Evolutionary conservation across 2,113 vertebrate species (phyloP), one percentile per base, ranked within the genome.

Genomic region (Hippoglossus stenolepis): DNA sequence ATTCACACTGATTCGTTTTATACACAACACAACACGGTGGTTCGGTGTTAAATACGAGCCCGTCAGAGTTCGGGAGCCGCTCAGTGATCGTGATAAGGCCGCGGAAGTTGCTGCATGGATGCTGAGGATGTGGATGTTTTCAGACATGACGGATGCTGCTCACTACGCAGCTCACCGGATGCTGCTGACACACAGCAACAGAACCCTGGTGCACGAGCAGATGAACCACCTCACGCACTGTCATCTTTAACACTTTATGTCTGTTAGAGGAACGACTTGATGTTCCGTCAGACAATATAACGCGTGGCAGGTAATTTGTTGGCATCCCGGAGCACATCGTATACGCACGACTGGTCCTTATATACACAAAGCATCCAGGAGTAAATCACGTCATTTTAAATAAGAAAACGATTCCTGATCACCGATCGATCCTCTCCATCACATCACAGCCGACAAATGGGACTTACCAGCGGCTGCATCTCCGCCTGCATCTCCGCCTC

Each of bases 381-480:
- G 10, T 23, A 51, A 15, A 43, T 26, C 40, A 6, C 35, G 9
- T 2, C 1, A 4, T 26, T 18, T 15, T 1, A 13, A 26, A 65
- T 7, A 0, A 60, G 6, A n/a, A 9, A 54, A 8, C 2, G 31
- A 31, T 49, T 61, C 38, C 75, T n/a, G 3, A 72, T 61, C 49
- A 66, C 3, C 18, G 10, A 26, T 17, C 15, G 9, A 53, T 78
- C 1, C 10, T 75, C 26, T 59, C 3, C 7, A 35, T 4, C 11
- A 8, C 18, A 24, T 15, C 43, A 18, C 24, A 69, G n/a, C 38
- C 24, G 1, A 56, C 20, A 51, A 4, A 53, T 62, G 5, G 0
- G 73, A 83, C 96, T 95, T 92, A 97, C 97, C 95, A 98, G 95
- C 82, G 97, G 96, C 91, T 97, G 96, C 95, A 97, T 97, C 95